Percentiles rank a stretch among this genome's conserved stretches.
Conservation (phyloP, 2,797 vertebrate genomes). For the Nasua narica region DNA sequence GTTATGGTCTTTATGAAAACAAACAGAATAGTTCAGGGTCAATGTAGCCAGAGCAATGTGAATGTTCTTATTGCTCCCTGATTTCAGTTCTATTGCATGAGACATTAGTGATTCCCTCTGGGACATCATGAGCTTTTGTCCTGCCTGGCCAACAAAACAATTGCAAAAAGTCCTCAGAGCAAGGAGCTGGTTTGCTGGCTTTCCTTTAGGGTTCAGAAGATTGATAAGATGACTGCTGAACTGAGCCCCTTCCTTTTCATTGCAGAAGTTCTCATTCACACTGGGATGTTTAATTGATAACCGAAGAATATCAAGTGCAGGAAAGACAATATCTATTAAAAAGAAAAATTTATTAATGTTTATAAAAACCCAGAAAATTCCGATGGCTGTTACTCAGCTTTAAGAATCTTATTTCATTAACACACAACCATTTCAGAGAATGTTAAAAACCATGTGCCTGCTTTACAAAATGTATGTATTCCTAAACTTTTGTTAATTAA, state of each 20-base stretch:
- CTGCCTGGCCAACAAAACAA: slow-evolving; percentile 91
- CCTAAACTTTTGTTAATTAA: background rate
- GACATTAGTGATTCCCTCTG: slow-evolving; percentile 93
- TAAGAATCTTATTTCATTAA: slow-evolving; percentile 7
- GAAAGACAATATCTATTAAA: slow-evolving; percentile 95
- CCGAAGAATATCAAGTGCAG: slow-evolving; percentile 96
- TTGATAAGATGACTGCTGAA: slow-evolving; percentile 93
- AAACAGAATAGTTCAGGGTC: slow-evolving; percentile 94
- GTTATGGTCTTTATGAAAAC: slow-evolving; percentile 90
- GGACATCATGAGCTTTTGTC: slow-evolving; percentile 91
- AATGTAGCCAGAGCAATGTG: slow-evolving; percentile 96
- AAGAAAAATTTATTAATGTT: slow-evolving; percentile 68
- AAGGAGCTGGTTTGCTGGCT: slow-evolving; percentile 96
- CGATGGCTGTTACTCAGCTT: slow-evolving; percentile 36
- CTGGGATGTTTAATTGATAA: slow-evolving; percentile 93
- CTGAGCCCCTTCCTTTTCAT: slow-evolving; percentile 90
- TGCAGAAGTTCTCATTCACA: slow-evolving; percentile 95
- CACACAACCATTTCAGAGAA: background rate
- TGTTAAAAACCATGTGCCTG: background rate
- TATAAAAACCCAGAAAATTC: slow-evolving; percentile 38
- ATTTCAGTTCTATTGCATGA: slow-evolving; percentile 90
- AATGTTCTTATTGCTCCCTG: slow-evolving; percentile 94
- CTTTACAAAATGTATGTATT: slow-evolving; percentile 1
- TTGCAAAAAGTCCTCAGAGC: slow-evolving; percentile 97
- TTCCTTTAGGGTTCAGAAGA: slow-evolving; percentile 91